phyloP scores from a whole-genome alignment of 2,113 vertebrate genomes.

The Lasiurus borealis region DNA sequence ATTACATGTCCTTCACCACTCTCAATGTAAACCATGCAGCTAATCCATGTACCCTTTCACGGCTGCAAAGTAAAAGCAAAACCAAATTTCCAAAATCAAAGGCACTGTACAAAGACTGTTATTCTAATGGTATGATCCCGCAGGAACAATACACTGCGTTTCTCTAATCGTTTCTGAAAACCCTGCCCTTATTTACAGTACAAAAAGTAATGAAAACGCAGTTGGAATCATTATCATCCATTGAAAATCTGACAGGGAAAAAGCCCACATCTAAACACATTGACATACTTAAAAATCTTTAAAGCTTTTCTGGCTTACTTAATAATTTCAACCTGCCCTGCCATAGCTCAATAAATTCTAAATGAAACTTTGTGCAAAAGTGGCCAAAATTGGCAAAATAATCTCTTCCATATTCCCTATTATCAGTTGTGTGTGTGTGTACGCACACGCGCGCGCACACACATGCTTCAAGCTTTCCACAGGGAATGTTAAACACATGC shows the following conservation, averaged over 20 bases:
- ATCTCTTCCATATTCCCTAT: constrained; percentile 55
- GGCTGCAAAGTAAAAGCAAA: not conserved
- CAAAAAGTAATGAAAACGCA: constrained; percentile 46
- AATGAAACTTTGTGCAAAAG: constrained; percentile 77
- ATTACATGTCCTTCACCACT: not conserved
- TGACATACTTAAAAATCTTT: constrained; percentile 50
- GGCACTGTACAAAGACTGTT: not conserved
- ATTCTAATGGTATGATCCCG: not conserved
- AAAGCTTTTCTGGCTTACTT: constrained; percentile 73
- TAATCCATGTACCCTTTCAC: not conserved
- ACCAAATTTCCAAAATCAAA: not conserved
- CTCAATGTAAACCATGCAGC: accelerated
- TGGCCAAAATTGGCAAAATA: constrained; percentile 53
- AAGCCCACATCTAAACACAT: constrained; percentile 53
- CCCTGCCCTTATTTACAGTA: not conserved
- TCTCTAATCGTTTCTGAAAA: constrained; percentile 60
- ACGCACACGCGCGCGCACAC: too few species aligned
- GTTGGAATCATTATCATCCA: constrained; percentile 49
- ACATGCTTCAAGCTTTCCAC: constrained; percentile 39
- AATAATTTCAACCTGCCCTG: constrained; percentile 75
- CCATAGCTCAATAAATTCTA: constrained; percentile 64
- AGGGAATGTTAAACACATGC: constrained; percentile 61
- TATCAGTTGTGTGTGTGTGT: not conserved
- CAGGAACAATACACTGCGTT: not conserved
- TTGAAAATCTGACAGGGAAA: constrained; percentile 43